Evolutionary conservation across 2,888 invertebrate genomes (phyloP), one percentile per base, ranked within the genome.

Genomic region (Bursaphelenchus okinawaensis): DNA sequence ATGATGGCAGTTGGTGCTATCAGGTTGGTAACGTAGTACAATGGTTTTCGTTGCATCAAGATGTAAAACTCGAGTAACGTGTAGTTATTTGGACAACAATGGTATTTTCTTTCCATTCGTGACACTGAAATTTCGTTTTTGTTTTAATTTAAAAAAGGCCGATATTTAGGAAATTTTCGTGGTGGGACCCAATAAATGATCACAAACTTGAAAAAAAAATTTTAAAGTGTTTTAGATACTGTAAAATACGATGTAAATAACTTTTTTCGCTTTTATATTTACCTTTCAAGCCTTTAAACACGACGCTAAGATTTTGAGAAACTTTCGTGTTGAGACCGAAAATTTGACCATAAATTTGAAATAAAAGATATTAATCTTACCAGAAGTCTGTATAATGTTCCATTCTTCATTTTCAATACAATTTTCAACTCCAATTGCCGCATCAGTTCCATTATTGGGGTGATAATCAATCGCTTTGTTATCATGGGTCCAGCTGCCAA

Each of bases 371-470:
- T 29, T 29, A 29, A 29, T 16, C 40, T 40, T 72, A 54, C 77
- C 76, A 20, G 24, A 63, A 0, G 76, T 75, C 20, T 71, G 68
- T 7, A 76, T 54, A 3, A 78, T 72, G 62, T 72, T 67, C 78
- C 78, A 78, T 20, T 76, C 78, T 55, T 78, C 77, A 63, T 78
- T 78, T 52, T 75, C 75, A 22, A 78, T 72, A 66, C 77, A 78
- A 64, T 77, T 71, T 7, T 66, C 51, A 0, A 75, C 75, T 8
- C 77, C 76, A 52, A 77, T 76, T 4, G 75, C 72, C 22, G 63
- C 64, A 9, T 29, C 52, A 3, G 64, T 63, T 22, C 24, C 68
- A 55, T 76, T 76, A 59, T 69, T 61, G 12, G 67, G 68, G 54
- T 71, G 72, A 66, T 78, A 78, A 66, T 78, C 76, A 22, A 78